Base-by-base conservation (phyloP, 2,888 invertebrate genomes). In the Urechis unicinctus region DNA sequence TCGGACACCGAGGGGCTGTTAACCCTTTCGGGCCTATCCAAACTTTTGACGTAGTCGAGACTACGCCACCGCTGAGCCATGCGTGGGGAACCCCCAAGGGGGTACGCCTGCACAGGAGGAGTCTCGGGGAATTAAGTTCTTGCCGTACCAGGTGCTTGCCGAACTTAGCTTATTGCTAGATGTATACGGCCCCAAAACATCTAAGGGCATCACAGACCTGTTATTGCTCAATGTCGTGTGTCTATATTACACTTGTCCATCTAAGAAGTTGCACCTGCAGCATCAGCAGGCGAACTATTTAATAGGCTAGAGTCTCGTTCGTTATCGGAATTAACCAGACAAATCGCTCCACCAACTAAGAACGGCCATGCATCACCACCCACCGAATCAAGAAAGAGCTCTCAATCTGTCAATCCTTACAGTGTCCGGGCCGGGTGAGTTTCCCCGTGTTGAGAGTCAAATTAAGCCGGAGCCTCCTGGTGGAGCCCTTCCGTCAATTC, bases 311-410 rank as follows among this genome's bases (percentile, higher is more conserved):
- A 82, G 83, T 84, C 83, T 84, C 83, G 83, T 83, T 85, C 84
- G 84, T 85, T 85, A 85, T 83, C 84, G 84, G 83, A 86, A 85
- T 85, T 75, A 85, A 85, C 83, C 85, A 84, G 84, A 85, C 84
- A 85, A 83, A 84, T 85, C 83, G 82, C 82, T 84, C 84, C 83
- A 84, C 84, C 82, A 84, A 84, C 84, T 84, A 84, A 84, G 83
- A 85, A 84, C 83, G 83, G 83, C 83, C 84, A 85, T 84, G 84
- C 83, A 84, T 83, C 84, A 85, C 83, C 83, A 84, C 80, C 83
- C 83, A 84, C 81, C 80, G 81, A 83, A 83, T 84, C 83, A 82
- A 83, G 84, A 84, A 84, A 84, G 82, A 84, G 83, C 84, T 36
- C 36, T 36, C 36, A 36, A 17, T 36, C 36, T 36, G 36, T 36